Evolutionary conservation across 2,797 vertebrate genomes (phyloP).

Genomic region (Lacerta bilineata): DNA sequence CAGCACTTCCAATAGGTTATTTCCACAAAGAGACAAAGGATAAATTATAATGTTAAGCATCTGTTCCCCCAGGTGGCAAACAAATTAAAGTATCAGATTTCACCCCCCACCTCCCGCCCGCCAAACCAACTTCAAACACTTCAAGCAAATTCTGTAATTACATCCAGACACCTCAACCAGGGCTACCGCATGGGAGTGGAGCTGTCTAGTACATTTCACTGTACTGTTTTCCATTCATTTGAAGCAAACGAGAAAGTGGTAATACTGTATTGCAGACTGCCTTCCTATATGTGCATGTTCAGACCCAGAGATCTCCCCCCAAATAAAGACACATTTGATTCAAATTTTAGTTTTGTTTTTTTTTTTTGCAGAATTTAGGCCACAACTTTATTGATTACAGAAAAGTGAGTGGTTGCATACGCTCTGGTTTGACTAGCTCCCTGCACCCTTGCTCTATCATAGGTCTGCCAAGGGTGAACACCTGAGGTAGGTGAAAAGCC

Average conservation of each 20-base stretch:
- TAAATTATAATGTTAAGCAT: background rate
- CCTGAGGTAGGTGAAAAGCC: too few species aligned
- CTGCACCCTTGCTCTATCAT: too few species aligned
- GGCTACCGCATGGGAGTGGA: conserved; percentile 33
- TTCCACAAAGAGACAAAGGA: conserved; percentile 47
- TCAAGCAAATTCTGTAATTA: conserved; percentile 61
- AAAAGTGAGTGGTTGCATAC: too few species aligned
- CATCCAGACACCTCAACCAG: conserved; percentile 56
- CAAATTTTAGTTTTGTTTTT: too few species aligned
- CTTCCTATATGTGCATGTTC: too few species aligned
- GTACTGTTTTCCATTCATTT: conserved; percentile 40
- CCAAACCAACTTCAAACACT: conserved; percentile 61
- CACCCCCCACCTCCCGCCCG: conserved; percentile 14
- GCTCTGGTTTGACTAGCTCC: too few species aligned
- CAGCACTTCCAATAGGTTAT: conserved; percentile 48
- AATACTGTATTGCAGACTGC: background rate
- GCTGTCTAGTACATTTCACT: conserved; percentile 17
- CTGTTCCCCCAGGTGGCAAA: conserved; percentile 25
- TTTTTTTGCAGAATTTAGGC: too few species aligned
- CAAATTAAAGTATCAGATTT: conserved; percentile 37
- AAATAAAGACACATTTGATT: too few species aligned
- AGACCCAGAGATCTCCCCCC: too few species aligned
- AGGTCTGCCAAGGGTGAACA: too few species aligned
- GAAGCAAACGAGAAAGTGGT: conserved; percentile 25
- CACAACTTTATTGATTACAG: too few species aligned